phyloP scores from a whole-genome alignment of 2,113 vertebrate genomes.

The Phyllostomus hastatus region DNA sequence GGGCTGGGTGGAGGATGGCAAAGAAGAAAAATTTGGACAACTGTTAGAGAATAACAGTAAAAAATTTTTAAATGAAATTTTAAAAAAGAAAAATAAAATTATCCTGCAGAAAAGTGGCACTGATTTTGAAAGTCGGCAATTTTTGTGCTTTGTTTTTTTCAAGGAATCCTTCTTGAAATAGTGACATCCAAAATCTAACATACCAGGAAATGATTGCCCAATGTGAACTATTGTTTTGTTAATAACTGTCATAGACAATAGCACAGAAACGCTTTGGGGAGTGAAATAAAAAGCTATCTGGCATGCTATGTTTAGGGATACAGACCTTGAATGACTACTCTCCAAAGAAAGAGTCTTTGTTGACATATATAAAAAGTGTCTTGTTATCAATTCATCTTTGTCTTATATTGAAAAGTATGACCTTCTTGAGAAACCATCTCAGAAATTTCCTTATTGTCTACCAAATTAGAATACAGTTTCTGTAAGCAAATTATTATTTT shows the following conservation, averaged over 20 bases:
- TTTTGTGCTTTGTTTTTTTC: background rate
- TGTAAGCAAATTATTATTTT: background rate
- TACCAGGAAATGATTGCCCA: background rate
- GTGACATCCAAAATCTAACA: background rate
- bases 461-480: background rate
- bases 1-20: too few relatives aligned
- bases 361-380: slow-evolving; percentile 30
- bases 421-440: background rate
- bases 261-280: background rate
- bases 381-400: slow-evolving; percentile 3
- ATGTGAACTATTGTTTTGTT: slow-evolving; percentile 32
- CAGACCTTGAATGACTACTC: slow-evolving; percentile 7
- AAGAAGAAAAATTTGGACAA: too few relatives aligned
- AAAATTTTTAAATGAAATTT: background rate
- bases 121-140: background rate
- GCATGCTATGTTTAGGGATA: background rate
- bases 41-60: too few relatives aligned
- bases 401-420: background rate
- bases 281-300: slow-evolving; percentile 25
- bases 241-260: background rate
- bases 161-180: slow-evolving; percentile 35
- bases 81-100: background rate
- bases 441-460: slow-evolving; percentile 2
- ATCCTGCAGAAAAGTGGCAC: background rate
- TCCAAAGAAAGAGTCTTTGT: background rate